A percentile compares a stretch with the other conserved stretches of the same genome.
Conservation (phyloP, 2,888 invertebrate species). For the Caenorhabditis imperialis region DNA sequence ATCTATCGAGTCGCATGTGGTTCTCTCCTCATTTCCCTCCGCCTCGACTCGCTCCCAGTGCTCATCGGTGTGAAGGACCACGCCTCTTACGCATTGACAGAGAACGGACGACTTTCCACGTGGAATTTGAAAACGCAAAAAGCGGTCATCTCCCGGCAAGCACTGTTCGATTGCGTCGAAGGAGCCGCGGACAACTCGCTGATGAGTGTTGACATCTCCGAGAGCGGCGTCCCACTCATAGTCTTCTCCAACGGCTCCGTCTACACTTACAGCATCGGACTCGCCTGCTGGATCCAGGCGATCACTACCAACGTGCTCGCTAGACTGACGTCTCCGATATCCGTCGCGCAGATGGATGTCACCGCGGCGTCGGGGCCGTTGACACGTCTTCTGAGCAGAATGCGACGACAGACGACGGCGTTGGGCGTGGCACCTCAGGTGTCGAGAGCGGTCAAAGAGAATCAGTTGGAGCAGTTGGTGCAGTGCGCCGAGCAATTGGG, state of each 20-base stretch:
- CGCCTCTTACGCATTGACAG: constrained; percentile 55
- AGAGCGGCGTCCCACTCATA: constrained; percentile 54
- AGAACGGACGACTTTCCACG: constrained; percentile 53
- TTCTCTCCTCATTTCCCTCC: constrained; percentile 32
- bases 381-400: constrained; percentile 49
- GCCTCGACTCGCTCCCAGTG: constrained; percentile 57
- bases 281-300: constrained; percentile 34
- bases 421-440: constrained; percentile 17
- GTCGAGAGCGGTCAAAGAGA: constrained; percentile 34
- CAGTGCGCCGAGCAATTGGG: constrained; percentile 45
- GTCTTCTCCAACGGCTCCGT: constrained; percentile 57
- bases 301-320: constrained; percentile 15
- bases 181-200: constrained; percentile 28
- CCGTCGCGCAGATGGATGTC: constrained; percentile 15
- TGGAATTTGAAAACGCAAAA: constrained; percentile 54
- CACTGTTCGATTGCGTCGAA: constrained; percentile 60
- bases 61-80: constrained; percentile 54
- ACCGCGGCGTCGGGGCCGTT: constrained; percentile 45
- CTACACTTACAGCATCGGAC: constrained; percentile 46
- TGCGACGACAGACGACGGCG: constrained; percentile 28
- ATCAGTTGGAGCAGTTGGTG: constrained; percentile 39
- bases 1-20: constrained; percentile 49
- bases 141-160: constrained; percentile 36
- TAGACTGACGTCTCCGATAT: constrained; percentile 17
- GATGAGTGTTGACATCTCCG: constrained; percentile 28